Conservation (phyloP, 2,113 vertebrate species). For the Gymnogyps californianus region DNA sequence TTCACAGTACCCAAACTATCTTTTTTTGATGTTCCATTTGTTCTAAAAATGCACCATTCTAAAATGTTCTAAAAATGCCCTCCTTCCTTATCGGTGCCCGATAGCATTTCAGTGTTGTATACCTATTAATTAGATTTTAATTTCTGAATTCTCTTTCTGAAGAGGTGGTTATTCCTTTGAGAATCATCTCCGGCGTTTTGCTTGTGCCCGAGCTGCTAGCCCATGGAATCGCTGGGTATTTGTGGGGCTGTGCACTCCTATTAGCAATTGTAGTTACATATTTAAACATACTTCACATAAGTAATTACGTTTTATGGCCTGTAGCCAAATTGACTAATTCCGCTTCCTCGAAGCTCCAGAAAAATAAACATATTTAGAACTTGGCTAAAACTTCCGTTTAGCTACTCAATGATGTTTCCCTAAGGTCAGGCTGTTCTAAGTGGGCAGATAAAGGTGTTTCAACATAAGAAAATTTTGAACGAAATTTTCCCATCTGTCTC, state of each 20-base stretch:
- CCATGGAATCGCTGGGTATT: neutral
- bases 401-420: neutral
- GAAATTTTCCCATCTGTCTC: neutral
- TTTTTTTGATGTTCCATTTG: fast-evolving
- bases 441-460: slow-evolving; percentile 29
- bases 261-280: slow-evolving; percentile 62
- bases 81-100: neutral
- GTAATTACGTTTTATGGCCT: slow-evolving; percentile 66
- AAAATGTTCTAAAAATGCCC: neutral
- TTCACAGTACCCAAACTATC: fast-evolving
- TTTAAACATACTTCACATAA: slow-evolving; percentile 62
- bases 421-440: neutral
- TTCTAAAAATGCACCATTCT: neutral
- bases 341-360: slow-evolving; percentile 54
- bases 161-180: slow-evolving; percentile 44
- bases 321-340: slow-evolving; percentile 64
- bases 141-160: slow-evolving; percentile 4
- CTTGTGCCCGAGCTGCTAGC: slow-evolving; percentile 18
- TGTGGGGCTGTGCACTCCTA: neutral
- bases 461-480: neutral
- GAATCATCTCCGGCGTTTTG: neutral
- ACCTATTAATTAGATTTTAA: neutral
- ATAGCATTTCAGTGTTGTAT: neutral
- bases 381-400: slow-evolving; percentile 47
- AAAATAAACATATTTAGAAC: slow-evolving; percentile 57